Conservation (phyloP, 1,140 invertebrate genomes). For the Harlomillsia oculata region DNA sequence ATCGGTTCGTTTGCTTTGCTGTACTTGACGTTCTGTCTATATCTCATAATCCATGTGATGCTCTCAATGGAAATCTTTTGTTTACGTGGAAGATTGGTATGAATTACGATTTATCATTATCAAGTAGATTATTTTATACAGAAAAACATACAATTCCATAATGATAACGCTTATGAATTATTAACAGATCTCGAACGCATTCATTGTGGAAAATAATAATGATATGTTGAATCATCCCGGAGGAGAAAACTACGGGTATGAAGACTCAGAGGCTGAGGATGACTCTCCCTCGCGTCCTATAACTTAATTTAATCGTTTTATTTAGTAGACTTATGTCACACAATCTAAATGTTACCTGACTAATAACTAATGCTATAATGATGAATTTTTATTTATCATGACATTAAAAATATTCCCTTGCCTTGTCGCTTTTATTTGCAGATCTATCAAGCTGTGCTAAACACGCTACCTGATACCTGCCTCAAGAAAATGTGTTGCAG, state of each 20-base stretch:
- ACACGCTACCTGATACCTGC: no score
- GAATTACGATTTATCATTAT: no score
- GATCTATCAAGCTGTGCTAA: no score
- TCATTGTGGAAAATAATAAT: no score
- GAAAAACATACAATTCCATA: no score
- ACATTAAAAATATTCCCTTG: no score
- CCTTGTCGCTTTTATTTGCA: no score
- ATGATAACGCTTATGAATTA: no score
- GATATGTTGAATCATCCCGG: slow-evolving; percentile 13
- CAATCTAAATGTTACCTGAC: neutral
- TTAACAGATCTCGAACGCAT: no score
- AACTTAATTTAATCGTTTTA: neutral
- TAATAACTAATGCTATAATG: neutral
- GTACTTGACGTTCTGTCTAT: slow-evolving; percentile 61
- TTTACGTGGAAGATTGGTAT: slow-evolving; percentile 1
- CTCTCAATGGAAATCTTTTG: slow-evolving; percentile 50
- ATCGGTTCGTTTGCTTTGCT: slow-evolving; percentile 51
- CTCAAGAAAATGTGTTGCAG: no score
- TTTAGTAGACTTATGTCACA: neutral
- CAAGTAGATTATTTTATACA: no score
- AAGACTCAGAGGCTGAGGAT: slow-evolving; percentile 5
- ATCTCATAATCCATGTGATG: slow-evolving; percentile 57
- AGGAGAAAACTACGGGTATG: slow-evolving; percentile 33
- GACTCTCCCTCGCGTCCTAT: neutral
- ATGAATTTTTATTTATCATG: neutral